These are phyloP conservation scores for Bujurquina vittata DNA, from an alignment of 2,113 vertebrate genomes.

Conservation along the genomic window DNA sequence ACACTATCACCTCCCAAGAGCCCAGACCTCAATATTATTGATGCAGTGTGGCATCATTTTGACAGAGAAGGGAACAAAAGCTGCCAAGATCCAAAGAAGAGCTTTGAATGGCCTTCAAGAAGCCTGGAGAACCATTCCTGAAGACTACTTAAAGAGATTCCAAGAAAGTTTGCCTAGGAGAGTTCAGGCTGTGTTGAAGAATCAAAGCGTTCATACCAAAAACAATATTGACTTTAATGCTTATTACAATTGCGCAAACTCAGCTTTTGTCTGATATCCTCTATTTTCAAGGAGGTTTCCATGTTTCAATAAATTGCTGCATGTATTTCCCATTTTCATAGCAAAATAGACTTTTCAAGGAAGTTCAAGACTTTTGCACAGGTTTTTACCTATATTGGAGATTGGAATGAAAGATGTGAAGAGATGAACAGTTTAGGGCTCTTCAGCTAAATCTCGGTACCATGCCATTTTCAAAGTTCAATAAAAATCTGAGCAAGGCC, in stretches of 20 bases:
- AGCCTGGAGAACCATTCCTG: not conserved
- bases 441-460: constrained; percentile 2
- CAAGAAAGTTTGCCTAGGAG: not conserved
- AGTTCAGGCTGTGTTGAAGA: not conserved
- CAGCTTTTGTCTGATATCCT: not conserved
- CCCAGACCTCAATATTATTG: too few relatives aligned
- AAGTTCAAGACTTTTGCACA: not conserved
- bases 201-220: not conserved
- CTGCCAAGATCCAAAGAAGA: too few relatives aligned
- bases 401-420: not conserved
- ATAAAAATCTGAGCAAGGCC: constrained; percentile 10
- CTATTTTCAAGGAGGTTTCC: not conserved
- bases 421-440: not conserved
- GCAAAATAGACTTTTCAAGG: too few relatives aligned
- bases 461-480: constrained; percentile 27
- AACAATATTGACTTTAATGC: too few relatives aligned
- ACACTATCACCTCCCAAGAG: not conserved
- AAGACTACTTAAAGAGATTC: not conserved
- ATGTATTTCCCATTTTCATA: not conserved
- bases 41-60: too few relatives aligned
- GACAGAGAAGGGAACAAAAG: too few relatives aligned
- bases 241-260: too few relatives aligned
- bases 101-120: too few relatives aligned
- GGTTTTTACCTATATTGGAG: not conserved
- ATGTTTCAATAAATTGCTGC: too few relatives aligned